phyloP scores from a whole-genome alignment of 2,113 vertebrate species.

The Acrocephalus arundinaceus region DNA sequence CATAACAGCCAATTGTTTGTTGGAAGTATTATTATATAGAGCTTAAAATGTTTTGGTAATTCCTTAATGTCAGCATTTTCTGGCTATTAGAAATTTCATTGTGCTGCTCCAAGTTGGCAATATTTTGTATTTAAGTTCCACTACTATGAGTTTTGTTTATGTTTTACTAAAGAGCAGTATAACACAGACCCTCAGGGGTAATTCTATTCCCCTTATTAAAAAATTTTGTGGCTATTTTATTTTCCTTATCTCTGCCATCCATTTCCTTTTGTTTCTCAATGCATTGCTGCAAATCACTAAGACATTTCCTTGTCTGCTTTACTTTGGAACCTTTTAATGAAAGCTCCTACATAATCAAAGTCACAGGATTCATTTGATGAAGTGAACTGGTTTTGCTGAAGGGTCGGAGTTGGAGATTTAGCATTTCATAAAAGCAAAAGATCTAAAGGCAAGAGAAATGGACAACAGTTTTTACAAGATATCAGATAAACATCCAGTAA shows the following conservation, averaged over 20 bases:
- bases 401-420: constrained; percentile 61
- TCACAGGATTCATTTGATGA: constrained; percentile 53
- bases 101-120: background rate
- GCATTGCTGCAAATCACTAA: constrained; percentile 53
- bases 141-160: background rate
- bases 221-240: constrained; percentile 44
- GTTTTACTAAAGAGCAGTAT: constrained; percentile 6
- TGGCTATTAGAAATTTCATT: background rate
- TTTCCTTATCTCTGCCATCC: constrained; percentile 63
- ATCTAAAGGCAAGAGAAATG: constrained; percentile 58
- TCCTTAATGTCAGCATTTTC: background rate
- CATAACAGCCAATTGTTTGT: background rate
- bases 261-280: constrained; percentile 59
- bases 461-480: constrained; percentile 70
- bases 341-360: constrained; percentile 56
- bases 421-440: constrained; percentile 57
- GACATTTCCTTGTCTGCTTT: constrained; percentile 62
- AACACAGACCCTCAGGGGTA: background rate
- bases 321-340: constrained; percentile 54
- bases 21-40: background rate
- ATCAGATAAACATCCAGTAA: constrained; percentile 65
- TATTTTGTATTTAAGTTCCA: constrained; percentile 16
- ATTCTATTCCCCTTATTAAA: constrained; percentile 56
- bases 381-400: constrained; percentile 43
- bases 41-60: background rate